Percentiles rank a stretch among this genome's conserved stretches.
Conservation (phyloP, 2,888 invertebrate genomes). For the Meloe dianella region DNA sequence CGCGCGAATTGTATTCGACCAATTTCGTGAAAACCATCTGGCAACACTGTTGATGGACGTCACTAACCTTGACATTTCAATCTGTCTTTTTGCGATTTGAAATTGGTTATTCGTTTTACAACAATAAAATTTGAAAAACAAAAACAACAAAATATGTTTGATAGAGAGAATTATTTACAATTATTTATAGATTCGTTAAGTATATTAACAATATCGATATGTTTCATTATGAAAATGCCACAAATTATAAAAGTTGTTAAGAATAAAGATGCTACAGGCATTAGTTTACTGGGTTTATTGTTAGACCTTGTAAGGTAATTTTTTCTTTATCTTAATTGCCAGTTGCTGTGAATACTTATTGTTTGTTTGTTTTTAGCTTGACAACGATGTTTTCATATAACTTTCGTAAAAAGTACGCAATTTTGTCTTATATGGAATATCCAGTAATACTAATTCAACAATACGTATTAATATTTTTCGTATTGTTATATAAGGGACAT, state of each 20-base stretch:
- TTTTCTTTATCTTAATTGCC: conserved; percentile 16
- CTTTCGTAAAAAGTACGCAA: conserved; percentile 73
- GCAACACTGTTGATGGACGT: neutral
- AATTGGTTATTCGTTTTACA: neutral
- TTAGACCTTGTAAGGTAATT: conserved; percentile 74
- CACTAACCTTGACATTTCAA: neutral
- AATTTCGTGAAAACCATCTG: no score
- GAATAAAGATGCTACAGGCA: conserved; percentile 72
- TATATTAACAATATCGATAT: conserved; percentile 76
- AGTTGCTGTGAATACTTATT: conserved; percentile 31
- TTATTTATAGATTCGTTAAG: conserved; percentile 67
- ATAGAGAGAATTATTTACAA: conserved; percentile 31
- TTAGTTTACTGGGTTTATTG: conserved; percentile 69
- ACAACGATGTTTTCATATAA: conserved; percentile 83
- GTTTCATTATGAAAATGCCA: conserved; percentile 80
- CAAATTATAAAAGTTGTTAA: conserved; percentile 75
- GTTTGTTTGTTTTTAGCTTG: conserved; percentile 66
- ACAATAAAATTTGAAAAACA: neutral
- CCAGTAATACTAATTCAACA: conserved; percentile 80
- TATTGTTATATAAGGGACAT: conserved; percentile 70
- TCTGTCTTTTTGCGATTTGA: neutral
- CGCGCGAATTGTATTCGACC: no score
- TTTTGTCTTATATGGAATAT: conserved; percentile 84
- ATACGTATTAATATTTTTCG: conserved; percentile 73
- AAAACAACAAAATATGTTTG: neutral